Conservation (phyloP, 2,888 invertebrate genomes). For the Aproaerema taeniolella region DNA sequence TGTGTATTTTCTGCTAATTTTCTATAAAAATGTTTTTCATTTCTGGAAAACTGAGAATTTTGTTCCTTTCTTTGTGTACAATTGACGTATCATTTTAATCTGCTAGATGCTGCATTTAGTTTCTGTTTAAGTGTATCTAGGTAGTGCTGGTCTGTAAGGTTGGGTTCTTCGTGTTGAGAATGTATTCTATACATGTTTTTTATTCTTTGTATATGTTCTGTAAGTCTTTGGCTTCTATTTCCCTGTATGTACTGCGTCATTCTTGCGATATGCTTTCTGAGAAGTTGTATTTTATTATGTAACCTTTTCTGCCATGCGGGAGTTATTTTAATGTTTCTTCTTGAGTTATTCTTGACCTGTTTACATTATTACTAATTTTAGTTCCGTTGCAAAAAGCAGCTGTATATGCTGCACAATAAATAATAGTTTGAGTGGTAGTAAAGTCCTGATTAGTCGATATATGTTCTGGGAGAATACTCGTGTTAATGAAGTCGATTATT, state of each 20-base stretch:
- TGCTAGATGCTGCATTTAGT: not conserved
- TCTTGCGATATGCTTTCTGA: conserved; percentile 2
- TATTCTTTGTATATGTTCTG: not conserved
- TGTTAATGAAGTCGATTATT: not conserved
- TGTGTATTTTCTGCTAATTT: not conserved
- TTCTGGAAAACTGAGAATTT: conserved; percentile 1
- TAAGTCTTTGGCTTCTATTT: not conserved
- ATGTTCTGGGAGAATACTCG: not conserved
- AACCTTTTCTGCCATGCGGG: conserved; percentile 7
- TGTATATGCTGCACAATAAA: conserved; percentile 7
- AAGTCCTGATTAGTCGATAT: not conserved
- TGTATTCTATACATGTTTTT: conserved; percentile 3
- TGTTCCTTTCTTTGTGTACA: conserved; percentile 4
- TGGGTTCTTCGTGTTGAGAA: conserved; percentile 3
- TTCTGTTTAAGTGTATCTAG: conserved; percentile 14
- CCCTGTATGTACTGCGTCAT: not conserved
- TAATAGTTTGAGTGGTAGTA: not conserved
- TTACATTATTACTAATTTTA: not conserved
- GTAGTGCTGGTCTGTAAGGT: not conserved
- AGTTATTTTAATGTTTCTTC: not conserved
- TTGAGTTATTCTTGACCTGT: not conserved
- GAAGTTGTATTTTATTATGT: conserved; percentile 1
- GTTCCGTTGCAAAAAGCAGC: conserved; percentile 1
- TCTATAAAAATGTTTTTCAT: conserved; percentile 9
- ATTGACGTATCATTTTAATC: conserved; percentile 2